Percentiles rank a stretch among this genome's conserved stretches.
phyloP scores from a whole-genome alignment of 1,140 invertebrate species.

The Drosophila rufa region DNA sequence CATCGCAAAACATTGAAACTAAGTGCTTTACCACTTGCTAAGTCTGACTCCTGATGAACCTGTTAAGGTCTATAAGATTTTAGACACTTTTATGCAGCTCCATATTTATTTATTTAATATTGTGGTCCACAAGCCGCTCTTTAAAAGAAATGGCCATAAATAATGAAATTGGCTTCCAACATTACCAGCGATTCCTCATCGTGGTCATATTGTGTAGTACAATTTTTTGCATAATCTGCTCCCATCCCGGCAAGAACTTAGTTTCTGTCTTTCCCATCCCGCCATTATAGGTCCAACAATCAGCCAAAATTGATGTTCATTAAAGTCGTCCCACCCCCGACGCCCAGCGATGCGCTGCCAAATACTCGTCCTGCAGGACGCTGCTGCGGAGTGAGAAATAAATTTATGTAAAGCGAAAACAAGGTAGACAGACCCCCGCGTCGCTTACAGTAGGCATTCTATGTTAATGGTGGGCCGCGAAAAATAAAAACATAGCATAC shows the following conservation, averaged over 20 bases:
- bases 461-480: neutral
- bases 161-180: constrained; percentile 1
- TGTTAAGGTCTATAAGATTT: neutral
- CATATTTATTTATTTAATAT: constrained; percentile 3
- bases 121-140: neutral
- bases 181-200: neutral
- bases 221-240: constrained; percentile 32
- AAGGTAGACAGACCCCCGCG: constrained; percentile 47
- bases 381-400: constrained; percentile 31
- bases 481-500: constrained; percentile 56
- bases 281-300: constrained; percentile 25
- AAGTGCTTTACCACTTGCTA: no score
- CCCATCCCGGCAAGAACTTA: constrained; percentile 2
- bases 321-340: constrained; percentile 19
- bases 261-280: constrained; percentile 7
- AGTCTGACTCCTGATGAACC: neutral
- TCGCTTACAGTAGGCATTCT: constrained; percentile 23
- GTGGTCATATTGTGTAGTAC: constrained; percentile 9
- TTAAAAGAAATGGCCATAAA: neutral
- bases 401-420: constrained; percentile 64
- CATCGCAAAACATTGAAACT: neutral
- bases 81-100: neutral
- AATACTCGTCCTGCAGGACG: neutral
- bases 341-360: constrained; percentile 1
- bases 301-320: constrained; percentile 50